Percentiles rank a stretch among this genome's conserved stretches.
These are phyloP conservation scores for Ochropacha duplaris DNA, from an alignment of 2,888 invertebrate species.

Conservation along the genomic window DNA sequence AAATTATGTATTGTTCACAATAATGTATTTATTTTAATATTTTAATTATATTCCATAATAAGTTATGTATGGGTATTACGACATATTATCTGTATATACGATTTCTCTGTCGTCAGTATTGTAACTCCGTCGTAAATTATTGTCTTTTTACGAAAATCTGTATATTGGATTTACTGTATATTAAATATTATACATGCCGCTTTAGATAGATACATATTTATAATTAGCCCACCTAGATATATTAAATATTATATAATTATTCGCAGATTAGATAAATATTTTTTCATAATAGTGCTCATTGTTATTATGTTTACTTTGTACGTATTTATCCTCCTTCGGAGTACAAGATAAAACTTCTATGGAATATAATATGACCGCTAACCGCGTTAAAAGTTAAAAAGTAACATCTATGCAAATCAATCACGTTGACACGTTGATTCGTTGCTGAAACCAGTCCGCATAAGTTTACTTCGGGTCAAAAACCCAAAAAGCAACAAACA, in stretches of 20 bases:
- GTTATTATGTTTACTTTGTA: constrained; percentile 31
- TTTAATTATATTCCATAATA: too few relatives aligned
- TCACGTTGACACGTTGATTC: too few relatives aligned
- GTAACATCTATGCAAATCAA: too few relatives aligned
- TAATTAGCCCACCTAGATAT: constrained; percentile 60
- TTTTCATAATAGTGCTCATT: constrained; percentile 76
- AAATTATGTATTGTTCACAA: too few relatives aligned
- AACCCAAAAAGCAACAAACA: too few relatives aligned
- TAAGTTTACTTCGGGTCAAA: too few relatives aligned
- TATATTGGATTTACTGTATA: constrained; percentile 56
- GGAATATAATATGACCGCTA: not conserved
- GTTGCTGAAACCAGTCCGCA: too few relatives aligned
- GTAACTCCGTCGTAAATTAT: constrained; percentile 52
- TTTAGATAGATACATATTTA: constrained; percentile 50
- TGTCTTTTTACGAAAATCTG: constrained; percentile 40
- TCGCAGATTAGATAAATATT: constrained; percentile 76
- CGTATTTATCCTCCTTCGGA: constrained; percentile 15
- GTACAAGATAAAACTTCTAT: constrained; percentile 7
- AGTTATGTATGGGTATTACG: not conserved
- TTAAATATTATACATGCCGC: constrained; percentile 55
- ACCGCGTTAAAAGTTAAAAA: too few relatives aligned
- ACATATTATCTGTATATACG: constrained; percentile 31
- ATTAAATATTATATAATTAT: constrained; percentile 62
- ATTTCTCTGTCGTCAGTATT: constrained; percentile 39
- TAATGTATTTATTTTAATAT: not conserved